phyloP scores from a whole-genome alignment of 1,140 invertebrate genomes.

The Ceratoteleas bidentatus region DNA sequence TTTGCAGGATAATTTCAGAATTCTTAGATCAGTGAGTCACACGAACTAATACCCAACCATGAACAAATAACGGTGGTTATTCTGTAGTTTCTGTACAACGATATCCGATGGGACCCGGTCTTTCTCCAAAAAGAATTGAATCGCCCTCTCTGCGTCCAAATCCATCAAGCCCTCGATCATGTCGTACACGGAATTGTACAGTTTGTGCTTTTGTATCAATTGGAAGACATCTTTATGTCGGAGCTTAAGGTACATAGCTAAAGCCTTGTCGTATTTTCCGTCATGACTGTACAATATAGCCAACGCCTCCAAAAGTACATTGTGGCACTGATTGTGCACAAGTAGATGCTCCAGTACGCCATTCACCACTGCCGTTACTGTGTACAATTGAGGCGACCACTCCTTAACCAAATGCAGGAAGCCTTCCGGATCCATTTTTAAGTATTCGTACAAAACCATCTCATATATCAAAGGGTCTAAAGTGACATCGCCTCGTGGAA shows the following conservation, averaged over 20 bases:
- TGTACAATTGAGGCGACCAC: slow-evolving; percentile 94
- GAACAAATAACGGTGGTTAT: slow-evolving; percentile 89
- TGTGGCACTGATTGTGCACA: slow-evolving; percentile 86
- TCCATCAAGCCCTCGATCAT: slow-evolving; percentile 95
- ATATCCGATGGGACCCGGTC: slow-evolving; percentile 89
- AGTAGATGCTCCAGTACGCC: slow-evolving; percentile 89
- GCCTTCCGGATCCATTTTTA: slow-evolving; percentile 92
- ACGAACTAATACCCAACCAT: slow-evolving; percentile 76
- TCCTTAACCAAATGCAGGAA: slow-evolving; percentile 94
- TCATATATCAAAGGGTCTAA: slow-evolving; percentile 95
- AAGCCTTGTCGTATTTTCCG: slow-evolving; percentile 94
- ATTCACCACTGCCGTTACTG: slow-evolving; percentile 92
- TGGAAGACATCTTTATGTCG: slow-evolving; percentile 93
- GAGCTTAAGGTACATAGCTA: slow-evolving; percentile 95
- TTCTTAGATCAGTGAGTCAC: too few species aligned
- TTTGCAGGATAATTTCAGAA: neutral
- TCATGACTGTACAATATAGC: slow-evolving; percentile 96
- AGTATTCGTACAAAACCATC: slow-evolving; percentile 96
- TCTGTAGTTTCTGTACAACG: slow-evolving; percentile 90
- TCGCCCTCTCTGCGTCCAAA: slow-evolving; percentile 91
- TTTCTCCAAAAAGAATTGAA: slow-evolving; percentile 92
- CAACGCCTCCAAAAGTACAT: slow-evolving; percentile 91
- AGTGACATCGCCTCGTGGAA: slow-evolving; percentile 87
- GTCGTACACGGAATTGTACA: slow-evolving; percentile 91
- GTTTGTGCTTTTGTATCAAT: slow-evolving; percentile 91